Evolutionary conservation across 2,113 vertebrate genomes (phyloP).

Genomic region (human): DNA sequence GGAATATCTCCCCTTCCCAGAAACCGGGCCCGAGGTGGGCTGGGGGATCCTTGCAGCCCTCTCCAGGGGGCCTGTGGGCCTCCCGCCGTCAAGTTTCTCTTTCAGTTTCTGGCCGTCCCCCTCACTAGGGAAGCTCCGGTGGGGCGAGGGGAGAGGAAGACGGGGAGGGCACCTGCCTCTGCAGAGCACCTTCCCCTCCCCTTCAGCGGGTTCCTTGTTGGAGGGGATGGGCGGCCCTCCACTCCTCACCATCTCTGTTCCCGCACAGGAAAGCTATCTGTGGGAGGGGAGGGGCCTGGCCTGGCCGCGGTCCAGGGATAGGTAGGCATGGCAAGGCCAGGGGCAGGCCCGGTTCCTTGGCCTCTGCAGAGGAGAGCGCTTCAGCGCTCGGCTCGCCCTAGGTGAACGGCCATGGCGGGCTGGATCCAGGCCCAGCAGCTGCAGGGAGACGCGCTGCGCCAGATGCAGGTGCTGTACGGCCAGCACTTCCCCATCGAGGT

Average conservation of each 20-base stretch:
- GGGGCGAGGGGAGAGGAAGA: conserved; percentile 47
- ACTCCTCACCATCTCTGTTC: conserved; percentile 17
- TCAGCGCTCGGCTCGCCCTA: conserved; percentile 53
- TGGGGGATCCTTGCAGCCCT: conserved; percentile 13
- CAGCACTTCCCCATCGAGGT: conserved; percentile 99
- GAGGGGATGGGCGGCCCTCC: conserved; percentile 33
- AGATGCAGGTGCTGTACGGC: conserved; percentile 98
- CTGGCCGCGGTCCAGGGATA: conserved; percentile 28
- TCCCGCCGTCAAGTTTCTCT: conserved; percentile 61
- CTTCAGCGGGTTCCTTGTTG: conserved; percentile 55
- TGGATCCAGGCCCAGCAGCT: conserved; percentile 99
- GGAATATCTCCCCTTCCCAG: background rate
- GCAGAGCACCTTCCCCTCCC: background rate
- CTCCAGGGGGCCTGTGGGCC: background rate
- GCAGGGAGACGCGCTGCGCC: conserved; percentile 96
- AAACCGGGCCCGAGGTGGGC: background rate
- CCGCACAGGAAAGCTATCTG: conserved; percentile 59
- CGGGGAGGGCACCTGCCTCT: conserved; percentile 47
- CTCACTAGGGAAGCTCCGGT: conserved; percentile 46
- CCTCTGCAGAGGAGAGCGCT: background rate
- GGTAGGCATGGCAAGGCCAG: conserved; percentile 5
- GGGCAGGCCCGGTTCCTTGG: background rate
- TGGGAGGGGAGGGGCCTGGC: background rate
- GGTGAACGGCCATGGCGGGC: conserved; percentile 94
- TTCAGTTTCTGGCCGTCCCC: conserved; percentile 61